Conservation (phyloP, 2,888 invertebrate species). For the Melieria omissa region DNA sequence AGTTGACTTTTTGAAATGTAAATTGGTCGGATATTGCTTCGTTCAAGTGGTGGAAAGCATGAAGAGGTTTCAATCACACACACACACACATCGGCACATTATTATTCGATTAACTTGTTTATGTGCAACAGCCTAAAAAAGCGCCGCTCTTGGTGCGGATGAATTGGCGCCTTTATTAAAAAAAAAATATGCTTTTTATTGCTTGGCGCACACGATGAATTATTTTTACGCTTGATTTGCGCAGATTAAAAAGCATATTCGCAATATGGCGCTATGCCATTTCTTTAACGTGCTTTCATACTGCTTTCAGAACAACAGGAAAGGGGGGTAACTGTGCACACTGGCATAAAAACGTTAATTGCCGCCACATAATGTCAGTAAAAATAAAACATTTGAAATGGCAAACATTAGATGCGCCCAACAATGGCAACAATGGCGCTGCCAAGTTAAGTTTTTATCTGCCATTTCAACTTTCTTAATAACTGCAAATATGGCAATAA, state of each 20-base stretch:
- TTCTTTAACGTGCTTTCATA: too few relatives aligned
- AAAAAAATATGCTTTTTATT: neutral
- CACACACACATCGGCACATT: slow-evolving; percentile 15
- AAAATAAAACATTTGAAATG: too few relatives aligned
- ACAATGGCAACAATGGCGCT: neutral
- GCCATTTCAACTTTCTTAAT: slow-evolving; percentile 32
- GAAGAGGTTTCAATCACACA: slow-evolving; percentile 3
- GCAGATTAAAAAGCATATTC: slow-evolving; percentile 25
- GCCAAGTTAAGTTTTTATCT: neutral
- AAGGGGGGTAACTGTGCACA: too few relatives aligned
- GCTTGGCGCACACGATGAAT: slow-evolving; percentile 19
- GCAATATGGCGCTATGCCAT: too few relatives aligned
- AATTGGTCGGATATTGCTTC: slow-evolving; percentile 28
- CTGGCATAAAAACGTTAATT: slow-evolving; percentile 13
- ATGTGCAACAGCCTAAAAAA: slow-evolving; percentile 11
- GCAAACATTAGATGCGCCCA: too few relatives aligned
- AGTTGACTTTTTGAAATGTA: slow-evolving; percentile 33
- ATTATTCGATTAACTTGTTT: slow-evolving; percentile 36
- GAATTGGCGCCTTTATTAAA: neutral
- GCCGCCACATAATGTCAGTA: too few relatives aligned
- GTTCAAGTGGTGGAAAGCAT: slow-evolving; percentile 15
- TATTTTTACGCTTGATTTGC: slow-evolving; percentile 29
- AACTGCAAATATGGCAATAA: slow-evolving; percentile 36
- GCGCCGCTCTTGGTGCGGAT: slow-evolving; percentile 2
- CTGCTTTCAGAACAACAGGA: too few relatives aligned